These are phyloP conservation scores for Gymnorhina tibicen DNA, from an alignment of 2,113 vertebrate genomes.

Conservation along the genomic window DNA sequence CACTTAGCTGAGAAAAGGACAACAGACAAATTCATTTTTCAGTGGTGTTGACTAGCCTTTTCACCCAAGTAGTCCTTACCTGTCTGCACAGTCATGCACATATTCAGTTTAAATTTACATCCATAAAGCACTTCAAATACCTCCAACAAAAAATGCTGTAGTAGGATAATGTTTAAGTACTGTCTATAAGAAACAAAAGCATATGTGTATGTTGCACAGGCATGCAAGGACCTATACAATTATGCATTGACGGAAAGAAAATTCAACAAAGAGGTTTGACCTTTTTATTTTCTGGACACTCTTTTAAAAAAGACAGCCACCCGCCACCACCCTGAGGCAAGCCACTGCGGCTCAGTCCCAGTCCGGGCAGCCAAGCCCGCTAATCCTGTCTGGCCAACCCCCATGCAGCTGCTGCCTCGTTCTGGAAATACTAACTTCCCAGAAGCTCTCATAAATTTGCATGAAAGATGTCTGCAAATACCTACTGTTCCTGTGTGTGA, in stretches of 20 bases:
- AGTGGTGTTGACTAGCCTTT: background rate
- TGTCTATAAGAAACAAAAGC: background rate
- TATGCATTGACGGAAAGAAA: background rate
- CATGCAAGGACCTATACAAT: background rate
- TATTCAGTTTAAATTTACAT: background rate
- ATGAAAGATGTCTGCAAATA: background rate
- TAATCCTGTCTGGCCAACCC: background rate
- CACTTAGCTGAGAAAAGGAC: background rate
- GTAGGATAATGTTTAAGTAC: background rate
- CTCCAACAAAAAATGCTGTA: background rate
- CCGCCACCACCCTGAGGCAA: rapidly evolving
- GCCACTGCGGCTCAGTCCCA: background rate
- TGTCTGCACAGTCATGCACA: background rate
- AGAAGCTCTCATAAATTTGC: background rate
- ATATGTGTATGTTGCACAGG: background rate
- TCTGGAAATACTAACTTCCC: background rate
- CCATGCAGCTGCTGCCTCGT: background rate
- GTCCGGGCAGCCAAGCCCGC: background rate
- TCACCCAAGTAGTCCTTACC: background rate
- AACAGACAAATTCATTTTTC: background rate
- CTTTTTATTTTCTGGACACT: background rate
- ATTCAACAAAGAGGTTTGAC: background rate
- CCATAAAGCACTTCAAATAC: background rate
- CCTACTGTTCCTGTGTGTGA: background rate
- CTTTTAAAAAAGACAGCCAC: background rate